Percentiles rank a stretch among this genome's conserved stretches.
phyloP scores from a whole-genome alignment of 2,888 invertebrate species.

The Sericinus montela region DNA sequence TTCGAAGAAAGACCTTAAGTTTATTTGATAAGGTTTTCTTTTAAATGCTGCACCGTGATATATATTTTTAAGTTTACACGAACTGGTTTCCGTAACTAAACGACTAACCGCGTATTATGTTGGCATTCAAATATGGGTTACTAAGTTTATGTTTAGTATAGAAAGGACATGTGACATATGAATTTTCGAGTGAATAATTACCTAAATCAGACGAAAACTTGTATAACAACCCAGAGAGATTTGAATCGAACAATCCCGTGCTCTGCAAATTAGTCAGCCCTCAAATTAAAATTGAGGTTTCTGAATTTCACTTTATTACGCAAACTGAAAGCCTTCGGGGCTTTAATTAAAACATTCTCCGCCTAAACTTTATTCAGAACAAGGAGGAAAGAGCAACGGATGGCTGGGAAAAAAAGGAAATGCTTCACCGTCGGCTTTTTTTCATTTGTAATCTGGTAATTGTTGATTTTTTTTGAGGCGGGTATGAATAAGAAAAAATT shows the following conservation, averaged over 20 bases:
- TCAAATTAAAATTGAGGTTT: conserved; percentile 38
- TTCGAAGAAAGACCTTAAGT: too few species aligned
- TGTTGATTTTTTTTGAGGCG: conserved; percentile 57
- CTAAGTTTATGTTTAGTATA: too few species aligned
- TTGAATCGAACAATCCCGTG: conserved; percentile 26
- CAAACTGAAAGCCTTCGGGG: conserved; percentile 6
- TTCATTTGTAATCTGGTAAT: conserved; percentile 68
- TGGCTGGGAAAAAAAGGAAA: conserved; percentile 48
- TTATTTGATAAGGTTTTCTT: too few species aligned
- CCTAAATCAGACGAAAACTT: too few species aligned
- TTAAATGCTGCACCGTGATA: too few species aligned
- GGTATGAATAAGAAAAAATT: conserved; percentile 46
- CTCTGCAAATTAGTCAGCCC: conserved; percentile 39
- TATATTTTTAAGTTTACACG: too few species aligned
- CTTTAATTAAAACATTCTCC: conserved; percentile 53
- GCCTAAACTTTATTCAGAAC: conserved; percentile 34
- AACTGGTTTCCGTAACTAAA: too few species aligned
- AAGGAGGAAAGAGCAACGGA: conserved; percentile 32
- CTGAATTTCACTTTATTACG: conserved; percentile 31
- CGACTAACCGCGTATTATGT: too few species aligned
- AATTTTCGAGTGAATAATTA: too few species aligned
- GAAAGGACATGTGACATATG: too few species aligned
- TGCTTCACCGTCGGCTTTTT: conserved; percentile 26
- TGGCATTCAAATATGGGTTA: too few species aligned
- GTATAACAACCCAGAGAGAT: too few species aligned